Percentiles rank a stretch among this genome's conserved stretches.
These are phyloP conservation scores for Diachrysia chrysitis DNA, from an alignment of 2,888 invertebrate genomes.

Conservation along the genomic window DNA sequence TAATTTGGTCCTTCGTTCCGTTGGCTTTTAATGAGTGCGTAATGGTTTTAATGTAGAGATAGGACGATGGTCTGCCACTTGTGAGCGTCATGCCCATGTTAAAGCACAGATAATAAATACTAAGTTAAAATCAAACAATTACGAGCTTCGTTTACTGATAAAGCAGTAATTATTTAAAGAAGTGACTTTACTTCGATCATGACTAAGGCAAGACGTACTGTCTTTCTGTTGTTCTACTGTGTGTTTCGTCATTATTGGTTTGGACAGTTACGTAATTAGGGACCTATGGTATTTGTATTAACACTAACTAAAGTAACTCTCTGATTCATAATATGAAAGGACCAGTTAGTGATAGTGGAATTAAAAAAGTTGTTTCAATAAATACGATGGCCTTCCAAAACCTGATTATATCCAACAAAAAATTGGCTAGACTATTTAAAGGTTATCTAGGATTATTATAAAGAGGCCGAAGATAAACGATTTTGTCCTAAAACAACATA, in stretches of 20 bases:
- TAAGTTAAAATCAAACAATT: not conserved
- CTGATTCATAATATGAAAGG: not conserved
- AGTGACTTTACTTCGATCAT: not conserved
- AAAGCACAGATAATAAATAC: conserved; percentile 9
- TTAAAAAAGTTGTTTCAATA: not conserved
- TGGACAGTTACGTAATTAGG: not conserved
- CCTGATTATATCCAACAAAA: conserved; percentile 10
- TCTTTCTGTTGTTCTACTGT: no score
- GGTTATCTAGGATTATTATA: conserved; percentile 14
- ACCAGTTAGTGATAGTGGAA: not conserved
- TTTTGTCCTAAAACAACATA: conserved; percentile 43
- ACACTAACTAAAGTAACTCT: not conserved
- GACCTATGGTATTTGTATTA: not conserved
- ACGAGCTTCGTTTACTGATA: conserved; percentile 26
- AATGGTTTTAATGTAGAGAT: conserved; percentile 33
- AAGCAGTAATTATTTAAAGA: conserved; percentile 22
- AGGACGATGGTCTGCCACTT: conserved; percentile 26
- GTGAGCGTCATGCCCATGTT: not conserved
- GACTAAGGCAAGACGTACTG: not conserved
- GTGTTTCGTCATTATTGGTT: not conserved
- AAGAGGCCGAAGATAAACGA: conserved; percentile 24
- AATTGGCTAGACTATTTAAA: conserved; percentile 8
- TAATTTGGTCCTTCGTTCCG: conserved; percentile 2
- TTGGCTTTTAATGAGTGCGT: conserved; percentile 41
- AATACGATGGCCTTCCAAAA: not conserved